Conservation (phyloP, 2,888 invertebrate genomes). For the Kryphioiulus occultus region DNA sequence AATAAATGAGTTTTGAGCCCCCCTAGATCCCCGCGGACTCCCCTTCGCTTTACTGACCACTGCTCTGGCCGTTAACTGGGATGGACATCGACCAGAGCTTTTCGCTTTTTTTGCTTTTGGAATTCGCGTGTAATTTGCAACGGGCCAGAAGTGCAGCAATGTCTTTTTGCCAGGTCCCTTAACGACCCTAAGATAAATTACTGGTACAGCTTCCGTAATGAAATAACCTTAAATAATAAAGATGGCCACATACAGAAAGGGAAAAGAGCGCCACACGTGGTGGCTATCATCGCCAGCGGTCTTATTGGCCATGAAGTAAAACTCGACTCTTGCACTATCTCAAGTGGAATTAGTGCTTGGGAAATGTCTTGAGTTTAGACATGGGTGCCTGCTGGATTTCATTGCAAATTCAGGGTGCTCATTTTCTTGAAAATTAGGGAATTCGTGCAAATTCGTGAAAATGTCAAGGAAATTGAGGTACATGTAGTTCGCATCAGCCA, state of each 20-base stretch:
- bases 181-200: slow-evolving; percentile 3
- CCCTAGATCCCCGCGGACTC: neutral
- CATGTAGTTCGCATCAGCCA: no score
- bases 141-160: neutral
- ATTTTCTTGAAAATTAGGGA: no score
- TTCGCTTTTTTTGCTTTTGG: neutral
- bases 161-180: neutral
- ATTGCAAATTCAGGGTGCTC: no score
- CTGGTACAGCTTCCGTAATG: neutral
- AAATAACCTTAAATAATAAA: slow-evolving; percentile 30
- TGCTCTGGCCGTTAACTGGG: neutral
- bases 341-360: no score
- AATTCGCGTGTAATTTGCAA: neutral
- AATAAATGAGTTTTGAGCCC: slow-evolving; percentile 25
- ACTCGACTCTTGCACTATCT: no score
- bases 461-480: no score
- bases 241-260: neutral
- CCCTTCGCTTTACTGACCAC: slow-evolving; percentile 25
- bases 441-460: no score
- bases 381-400: no score
- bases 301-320: no score
- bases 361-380: no score
- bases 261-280: neutral
- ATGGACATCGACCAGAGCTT: slow-evolving; percentile 1
- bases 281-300: neutral